Evolutionary conservation across 2,888 invertebrate genomes (phyloP).

Genomic region (Hypolimnas misippus): DNA sequence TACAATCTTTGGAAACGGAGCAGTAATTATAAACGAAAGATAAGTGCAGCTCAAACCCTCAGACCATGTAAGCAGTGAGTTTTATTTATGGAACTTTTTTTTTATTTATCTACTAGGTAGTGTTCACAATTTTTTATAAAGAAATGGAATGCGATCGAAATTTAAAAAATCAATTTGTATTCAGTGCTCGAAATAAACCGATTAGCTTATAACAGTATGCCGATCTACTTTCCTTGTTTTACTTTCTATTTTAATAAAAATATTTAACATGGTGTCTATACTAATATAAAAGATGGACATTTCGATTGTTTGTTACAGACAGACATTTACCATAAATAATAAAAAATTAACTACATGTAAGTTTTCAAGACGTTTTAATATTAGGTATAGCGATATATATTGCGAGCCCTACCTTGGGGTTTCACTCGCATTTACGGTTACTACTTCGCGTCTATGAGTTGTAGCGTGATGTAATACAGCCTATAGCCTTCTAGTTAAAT

Average conservation of each 20-base stretch:
- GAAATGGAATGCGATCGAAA: slow-evolving; percentile 37
- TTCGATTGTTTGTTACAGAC: not conserved
- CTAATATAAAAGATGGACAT: not conserved
- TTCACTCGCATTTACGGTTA: no score
- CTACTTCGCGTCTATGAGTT: no score
- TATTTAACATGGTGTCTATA: not conserved
- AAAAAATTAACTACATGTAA: not conserved
- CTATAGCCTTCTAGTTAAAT: no score
- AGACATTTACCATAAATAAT: not conserved
- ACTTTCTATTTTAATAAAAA: slow-evolving; percentile 39
- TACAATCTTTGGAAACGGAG: no score
- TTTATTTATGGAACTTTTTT: no score
- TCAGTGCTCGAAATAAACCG: slow-evolving; percentile 36
- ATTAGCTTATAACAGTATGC: slow-evolving; percentile 38
- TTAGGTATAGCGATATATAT: no score
- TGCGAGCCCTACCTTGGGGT: no score
- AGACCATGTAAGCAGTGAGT: no score
- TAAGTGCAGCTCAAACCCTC: no score
- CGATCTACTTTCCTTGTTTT: slow-evolving; percentile 41
- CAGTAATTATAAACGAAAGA: no score
- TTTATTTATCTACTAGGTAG: no score
- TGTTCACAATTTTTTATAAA: not conserved
- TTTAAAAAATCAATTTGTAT: slow-evolving; percentile 45
- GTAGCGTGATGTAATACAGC: no score
- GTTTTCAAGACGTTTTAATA: not conserved